phyloP scores from a whole-genome alignment of 2,113 vertebrate species.

The Gavialis gangeticus region DNA sequence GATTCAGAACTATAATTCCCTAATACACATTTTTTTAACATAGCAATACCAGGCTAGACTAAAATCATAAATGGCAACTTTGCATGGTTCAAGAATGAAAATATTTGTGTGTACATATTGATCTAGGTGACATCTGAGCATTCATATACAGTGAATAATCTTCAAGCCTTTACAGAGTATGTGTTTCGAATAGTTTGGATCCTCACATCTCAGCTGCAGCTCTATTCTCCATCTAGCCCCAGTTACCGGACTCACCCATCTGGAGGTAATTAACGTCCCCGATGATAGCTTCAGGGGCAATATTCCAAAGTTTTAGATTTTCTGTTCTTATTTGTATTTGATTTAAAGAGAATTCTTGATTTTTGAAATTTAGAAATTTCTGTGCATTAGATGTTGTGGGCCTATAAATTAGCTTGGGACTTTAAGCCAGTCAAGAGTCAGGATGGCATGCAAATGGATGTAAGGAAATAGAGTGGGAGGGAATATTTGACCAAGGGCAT shows the following conservation, averaged over 20 bases:
- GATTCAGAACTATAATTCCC: background rate
- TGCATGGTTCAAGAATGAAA: background rate
- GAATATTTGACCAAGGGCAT: background rate
- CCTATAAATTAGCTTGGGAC: background rate
- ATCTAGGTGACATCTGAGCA: constrained; percentile 75
- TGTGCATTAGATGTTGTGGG: background rate
- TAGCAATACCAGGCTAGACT: background rate
- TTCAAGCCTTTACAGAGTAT: constrained; percentile 81
- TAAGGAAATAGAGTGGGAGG: background rate
- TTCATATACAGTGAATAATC: constrained; percentile 62
- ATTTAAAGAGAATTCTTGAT: background rate
- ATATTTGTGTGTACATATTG: background rate
- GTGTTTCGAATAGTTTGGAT: constrained; percentile 82
- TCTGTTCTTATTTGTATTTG: background rate
- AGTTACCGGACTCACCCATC: constrained; percentile 75
- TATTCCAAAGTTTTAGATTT: background rate
- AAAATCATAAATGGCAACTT: background rate
- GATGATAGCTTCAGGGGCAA: background rate
- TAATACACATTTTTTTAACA: background rate
- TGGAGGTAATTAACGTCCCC: constrained; percentile 74
- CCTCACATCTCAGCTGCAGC: constrained; percentile 76
- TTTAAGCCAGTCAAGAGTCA: background rate
- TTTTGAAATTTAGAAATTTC: background rate
- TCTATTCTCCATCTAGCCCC: constrained; percentile 72
- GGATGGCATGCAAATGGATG: background rate